Base-by-base conservation (phyloP, 37 sponge, comb jelly and placozoan species). In the Bolinopsis microptera region DNA sequence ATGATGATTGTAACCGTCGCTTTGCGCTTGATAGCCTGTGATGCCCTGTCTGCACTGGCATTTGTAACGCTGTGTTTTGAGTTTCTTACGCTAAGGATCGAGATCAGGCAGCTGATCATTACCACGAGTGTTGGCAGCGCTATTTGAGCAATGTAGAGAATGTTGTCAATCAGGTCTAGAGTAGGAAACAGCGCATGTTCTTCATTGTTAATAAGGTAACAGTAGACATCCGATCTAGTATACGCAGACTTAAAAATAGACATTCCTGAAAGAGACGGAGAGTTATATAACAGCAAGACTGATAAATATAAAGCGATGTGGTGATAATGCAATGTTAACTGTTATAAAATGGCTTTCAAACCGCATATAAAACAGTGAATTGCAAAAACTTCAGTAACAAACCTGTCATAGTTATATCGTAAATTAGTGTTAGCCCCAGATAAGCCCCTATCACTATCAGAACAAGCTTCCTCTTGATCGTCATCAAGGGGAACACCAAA, bases 261-360 rank as follows among this genome's bases (percentile, higher is more conserved):
- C n/a, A 30, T 5, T 21, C 26, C 75, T 72, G 27, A 30, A 72
- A 72, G 21, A 21, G 31, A n/a, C 21, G 68, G 68, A 67, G 21
- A 67, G 13, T 22, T 67, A 67, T 67, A 67, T n/a, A n/a, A n/a
- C n/a, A n/a, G n/a, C n/a, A n/a, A n/a, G n/a, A n/a, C n/a, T n/a
- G n/a, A n/a, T n/a, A n/a, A n/a, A n/a, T n/a, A n/a, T n/a, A n/a
- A n/a, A n/a, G n/a, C n/a, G n/a, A n/a, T n/a, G n/a, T n/a, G n/a
- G n/a, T n/a, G n/a, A n/a, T n/a, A n/a, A n/a, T n/a, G n/a, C n/a
- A n/a, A n/a, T n/a, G n/a, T n/a, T n/a, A n/a, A n/a, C n/a, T n/a
- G n/a, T n/a, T n/a, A n/a, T n/a, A n/a, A n/a, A 72, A 72, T 72
- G 3, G 75, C 31, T 72, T 72, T 72, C 5, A 30, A 72, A 72